Evolutionary conservation across 2,888 invertebrate genomes (phyloP).

Genomic region (Sinotaia quadrata): DNA sequence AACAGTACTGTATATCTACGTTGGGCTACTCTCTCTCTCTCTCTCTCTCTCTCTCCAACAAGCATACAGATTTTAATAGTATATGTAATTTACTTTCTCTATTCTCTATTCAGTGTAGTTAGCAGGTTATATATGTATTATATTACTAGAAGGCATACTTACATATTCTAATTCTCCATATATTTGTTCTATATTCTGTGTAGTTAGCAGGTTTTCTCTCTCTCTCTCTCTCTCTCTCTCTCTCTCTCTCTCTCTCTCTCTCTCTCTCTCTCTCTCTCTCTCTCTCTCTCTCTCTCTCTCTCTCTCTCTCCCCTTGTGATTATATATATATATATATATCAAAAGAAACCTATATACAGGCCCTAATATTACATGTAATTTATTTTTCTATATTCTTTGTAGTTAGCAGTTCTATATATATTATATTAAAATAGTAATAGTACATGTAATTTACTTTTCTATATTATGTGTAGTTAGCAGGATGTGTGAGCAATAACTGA

Average conservation of each 20-base stretch:
- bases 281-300: constrained; percentile 19
- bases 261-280: constrained; percentile 23
- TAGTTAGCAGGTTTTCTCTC: background rate
- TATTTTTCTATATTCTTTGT: no score
- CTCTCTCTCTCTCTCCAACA: background rate
- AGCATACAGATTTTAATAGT: background rate
- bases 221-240: constrained; percentile 13
- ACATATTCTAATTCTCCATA: background rate
- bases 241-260: constrained; percentile 27
- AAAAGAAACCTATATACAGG: no score
- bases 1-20: no score
- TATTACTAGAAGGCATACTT: no score
- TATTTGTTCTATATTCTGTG: background rate
- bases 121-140: background rate
- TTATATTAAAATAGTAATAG: no score
- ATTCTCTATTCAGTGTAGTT: background rate
- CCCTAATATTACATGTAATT: no score
- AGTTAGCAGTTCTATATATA: no score
- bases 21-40: constrained; percentile 11
- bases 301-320: constrained; percentile 15
- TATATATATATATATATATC: constrained; percentile 8
- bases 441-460: no score
- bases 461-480: no score
- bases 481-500: no score
- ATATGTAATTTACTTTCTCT: background rate